Percentiles rank a stretch among this genome's conserved stretches.
These are phyloP conservation scores for Encarsia formosa DNA, from an alignment of 2,888 invertebrate genomes.

Conservation along the genomic window DNA sequence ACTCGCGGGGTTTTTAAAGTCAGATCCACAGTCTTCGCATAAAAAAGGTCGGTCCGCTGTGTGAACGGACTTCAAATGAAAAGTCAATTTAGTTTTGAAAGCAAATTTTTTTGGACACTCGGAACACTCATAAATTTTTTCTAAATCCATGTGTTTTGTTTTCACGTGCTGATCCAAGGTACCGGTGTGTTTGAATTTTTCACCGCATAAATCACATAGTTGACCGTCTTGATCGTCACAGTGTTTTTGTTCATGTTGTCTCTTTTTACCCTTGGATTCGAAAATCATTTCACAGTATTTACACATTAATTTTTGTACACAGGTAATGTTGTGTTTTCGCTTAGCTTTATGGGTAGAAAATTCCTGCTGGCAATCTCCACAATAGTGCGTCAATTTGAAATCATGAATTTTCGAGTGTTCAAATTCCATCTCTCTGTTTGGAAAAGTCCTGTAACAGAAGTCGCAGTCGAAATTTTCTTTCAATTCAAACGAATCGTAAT, in stretches of 20 bases:
- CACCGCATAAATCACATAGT: conserved; percentile 47
- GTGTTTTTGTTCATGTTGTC: conserved; percentile 49
- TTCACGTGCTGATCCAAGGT: conserved; percentile 49
- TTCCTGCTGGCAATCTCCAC: conserved; percentile 46
- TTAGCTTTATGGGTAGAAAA: conserved; percentile 45
- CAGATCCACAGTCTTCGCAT: conserved; percentile 49
- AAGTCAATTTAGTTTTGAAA: conserved; percentile 47
- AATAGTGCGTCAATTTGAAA: conserved; percentile 43
- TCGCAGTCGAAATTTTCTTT: conserved; percentile 43
- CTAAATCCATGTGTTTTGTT: conserved; percentile 47
- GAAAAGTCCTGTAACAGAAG: conserved; percentile 43
- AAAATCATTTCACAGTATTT: conserved; percentile 42
- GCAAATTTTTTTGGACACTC: conserved; percentile 49
- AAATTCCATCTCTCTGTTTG: conserved; percentile 37
- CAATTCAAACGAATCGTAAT: conserved; percentile 33
- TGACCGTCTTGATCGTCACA: conserved; percentile 45
- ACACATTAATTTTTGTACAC: conserved; percentile 44
- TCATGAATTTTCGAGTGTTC: conserved; percentile 46
- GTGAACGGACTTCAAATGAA: conserved; percentile 48
- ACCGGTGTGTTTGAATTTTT: conserved; percentile 48
- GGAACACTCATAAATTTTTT: conserved; percentile 47
- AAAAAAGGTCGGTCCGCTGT: conserved; percentile 44
- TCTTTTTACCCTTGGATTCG: conserved; percentile 47
- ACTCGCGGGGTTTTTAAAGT: conserved; percentile 49
- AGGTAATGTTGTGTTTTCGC: conserved; percentile 41